Conservation (phyloP, 2,797 vertebrate species). For the Coregonus ussuriensis region DNA sequence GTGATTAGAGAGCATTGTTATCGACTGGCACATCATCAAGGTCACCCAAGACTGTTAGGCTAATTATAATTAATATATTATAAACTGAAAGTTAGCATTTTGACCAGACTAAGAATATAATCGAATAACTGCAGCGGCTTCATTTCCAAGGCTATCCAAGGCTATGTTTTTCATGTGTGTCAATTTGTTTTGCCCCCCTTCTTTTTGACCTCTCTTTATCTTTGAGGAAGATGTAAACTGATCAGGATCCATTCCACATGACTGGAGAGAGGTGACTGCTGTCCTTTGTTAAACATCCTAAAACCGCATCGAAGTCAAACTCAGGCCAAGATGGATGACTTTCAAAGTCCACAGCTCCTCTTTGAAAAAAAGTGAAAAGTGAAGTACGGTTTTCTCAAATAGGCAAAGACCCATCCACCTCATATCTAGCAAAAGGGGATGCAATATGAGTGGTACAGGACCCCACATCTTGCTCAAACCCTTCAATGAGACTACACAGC, state of each 20-base stretch:
- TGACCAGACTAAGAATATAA: background rate
- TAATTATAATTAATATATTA: background rate
- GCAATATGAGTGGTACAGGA: background rate
- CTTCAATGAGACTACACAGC: background rate
- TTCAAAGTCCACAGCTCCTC: background rate
- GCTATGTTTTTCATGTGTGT: background rate
- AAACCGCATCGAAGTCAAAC: background rate
- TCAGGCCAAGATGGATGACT: background rate
- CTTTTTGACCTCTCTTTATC: background rate
- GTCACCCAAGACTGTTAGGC: background rate
- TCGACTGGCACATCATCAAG: background rate
- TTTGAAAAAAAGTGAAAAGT: background rate
- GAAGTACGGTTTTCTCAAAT: background rate
- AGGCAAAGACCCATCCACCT: background rate
- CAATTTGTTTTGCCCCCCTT: background rate
- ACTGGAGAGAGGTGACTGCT: background rate
- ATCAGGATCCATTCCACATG: background rate
- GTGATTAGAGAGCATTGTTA: background rate
- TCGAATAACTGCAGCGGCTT: background rate
- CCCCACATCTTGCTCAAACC: background rate
- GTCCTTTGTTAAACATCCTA: background rate
- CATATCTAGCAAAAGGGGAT: background rate
- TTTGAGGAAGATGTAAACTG: background rate
- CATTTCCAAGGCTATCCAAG: background rate
- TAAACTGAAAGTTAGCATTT: background rate